Percentiles rank a stretch among this genome's conserved stretches.
Conservation (phyloP, 1,140 invertebrate genomes). For the Eubasilissa regina region DNA sequence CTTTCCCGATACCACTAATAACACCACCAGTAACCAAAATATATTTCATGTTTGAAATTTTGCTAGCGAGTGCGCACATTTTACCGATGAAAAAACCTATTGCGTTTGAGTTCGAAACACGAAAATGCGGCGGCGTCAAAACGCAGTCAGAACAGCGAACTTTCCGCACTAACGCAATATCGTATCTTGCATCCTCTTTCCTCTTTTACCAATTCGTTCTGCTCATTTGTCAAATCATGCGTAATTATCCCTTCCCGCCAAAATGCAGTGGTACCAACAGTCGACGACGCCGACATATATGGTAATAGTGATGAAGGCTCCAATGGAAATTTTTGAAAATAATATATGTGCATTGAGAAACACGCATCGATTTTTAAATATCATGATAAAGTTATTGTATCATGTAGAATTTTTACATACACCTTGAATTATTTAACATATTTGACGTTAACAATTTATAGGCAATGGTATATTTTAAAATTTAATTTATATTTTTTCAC, state of each 20-base stretch:
- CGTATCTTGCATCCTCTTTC: constrained; percentile 4
- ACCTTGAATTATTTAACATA: too few relatives aligned
- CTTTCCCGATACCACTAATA: constrained; percentile 98
- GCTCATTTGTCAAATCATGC: constrained; percentile 1
- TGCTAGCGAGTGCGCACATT: constrained; percentile 48
- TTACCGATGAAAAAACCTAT: constrained; percentile 15
- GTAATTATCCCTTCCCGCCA: constrained; percentile 27
- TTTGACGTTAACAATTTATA: too few relatives aligned
- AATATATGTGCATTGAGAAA: too few relatives aligned
- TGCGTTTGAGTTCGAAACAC: constrained; percentile 13
- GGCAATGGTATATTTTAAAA: too few relatives aligned
- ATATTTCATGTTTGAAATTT: constrained; percentile 86
- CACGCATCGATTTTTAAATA: too few relatives aligned
- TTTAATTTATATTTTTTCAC: too few relatives aligned
- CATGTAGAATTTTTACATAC: too few relatives aligned
- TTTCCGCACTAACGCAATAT: neutral
- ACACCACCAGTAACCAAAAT: constrained; percentile 98
- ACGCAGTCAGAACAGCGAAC: neutral
- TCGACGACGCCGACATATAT: too few relatives aligned
- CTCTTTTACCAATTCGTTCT: neutral
- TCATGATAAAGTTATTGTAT: too few relatives aligned
- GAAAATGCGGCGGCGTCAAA: constrained; percentile 8
- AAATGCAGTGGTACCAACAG: neutral
- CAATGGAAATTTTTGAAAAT: too few relatives aligned
- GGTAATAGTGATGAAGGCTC: too few relatives aligned